phyloP scores from a whole-genome alignment of 2,113 vertebrate genomes.

The Rhinoptilus africanus region DNA sequence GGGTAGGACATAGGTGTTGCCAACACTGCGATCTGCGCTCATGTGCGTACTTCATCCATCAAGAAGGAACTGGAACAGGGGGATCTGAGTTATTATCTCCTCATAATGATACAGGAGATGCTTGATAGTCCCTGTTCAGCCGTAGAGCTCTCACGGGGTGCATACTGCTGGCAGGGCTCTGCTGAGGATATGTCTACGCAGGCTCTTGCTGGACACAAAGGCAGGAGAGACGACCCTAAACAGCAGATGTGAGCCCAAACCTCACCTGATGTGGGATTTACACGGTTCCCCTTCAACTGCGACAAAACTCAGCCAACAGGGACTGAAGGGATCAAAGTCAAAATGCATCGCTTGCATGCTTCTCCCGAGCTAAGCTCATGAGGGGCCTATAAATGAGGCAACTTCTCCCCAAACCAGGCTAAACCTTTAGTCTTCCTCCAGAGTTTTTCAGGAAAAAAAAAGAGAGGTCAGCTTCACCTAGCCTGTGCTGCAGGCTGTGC shows the following conservation, averaged over 20 bases:
- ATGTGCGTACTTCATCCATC: not conserved
- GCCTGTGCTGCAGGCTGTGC: not conserved
- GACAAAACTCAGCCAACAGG: not conserved
- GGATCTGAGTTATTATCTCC: not conserved
- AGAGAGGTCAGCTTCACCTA: not conserved
- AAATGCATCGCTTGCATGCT: not conserved
- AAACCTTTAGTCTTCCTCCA: not conserved
- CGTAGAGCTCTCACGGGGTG: not conserved
- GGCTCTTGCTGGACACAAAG: not conserved
- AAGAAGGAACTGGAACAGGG: not conserved
- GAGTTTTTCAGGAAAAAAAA: not conserved
- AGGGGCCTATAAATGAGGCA: not conserved
- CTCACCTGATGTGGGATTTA: not conserved
- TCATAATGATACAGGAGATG: not conserved
- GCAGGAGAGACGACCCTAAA: not conserved
- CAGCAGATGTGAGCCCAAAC: not conserved
- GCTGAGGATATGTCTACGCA: fast-evolving
- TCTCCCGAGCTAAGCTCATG: not conserved
- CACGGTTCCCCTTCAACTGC: not conserved
- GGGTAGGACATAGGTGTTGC: not conserved
- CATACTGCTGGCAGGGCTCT: not conserved
- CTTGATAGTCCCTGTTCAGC: not conserved
- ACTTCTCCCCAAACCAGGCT: not conserved
- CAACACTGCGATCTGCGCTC: not conserved
- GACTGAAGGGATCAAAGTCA: not conserved